Conservation (phyloP, 30 jellyfish, hydroid and myxozoan species). For the Hydractinia symbiolongicarpus region DNA sequence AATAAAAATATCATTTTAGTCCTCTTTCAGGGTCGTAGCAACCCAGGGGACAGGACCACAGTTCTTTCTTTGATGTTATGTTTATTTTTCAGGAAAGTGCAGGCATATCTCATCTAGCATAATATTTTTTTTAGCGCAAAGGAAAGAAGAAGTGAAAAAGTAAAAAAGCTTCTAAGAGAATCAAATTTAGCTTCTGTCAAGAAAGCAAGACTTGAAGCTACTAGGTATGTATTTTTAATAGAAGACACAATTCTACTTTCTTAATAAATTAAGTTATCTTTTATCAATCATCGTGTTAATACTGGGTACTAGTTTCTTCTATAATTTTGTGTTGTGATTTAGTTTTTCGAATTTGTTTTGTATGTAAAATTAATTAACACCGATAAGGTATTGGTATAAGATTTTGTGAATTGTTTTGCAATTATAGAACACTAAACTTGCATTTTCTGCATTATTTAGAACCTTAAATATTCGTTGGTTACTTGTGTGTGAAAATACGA, state of each 20-base stretch:
- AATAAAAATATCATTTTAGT: no score
- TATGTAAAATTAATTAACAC: no score
- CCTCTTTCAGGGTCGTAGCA: no score
- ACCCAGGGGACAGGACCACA: no score
- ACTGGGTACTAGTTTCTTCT: no score
- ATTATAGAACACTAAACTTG: constrained; percentile 7
- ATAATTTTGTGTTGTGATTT: no score
- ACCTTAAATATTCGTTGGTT: constrained; percentile 10
- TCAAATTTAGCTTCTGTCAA: neutral
- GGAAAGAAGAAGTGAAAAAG: neutral
- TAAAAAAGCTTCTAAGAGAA: neutral
- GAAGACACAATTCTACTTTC: neutral
- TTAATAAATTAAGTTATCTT: neutral
- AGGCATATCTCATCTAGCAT: no score
- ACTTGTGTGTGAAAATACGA: neutral
- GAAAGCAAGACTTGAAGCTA: constrained; percentile 9
- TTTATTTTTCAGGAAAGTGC: no score
- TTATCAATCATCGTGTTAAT: no score
- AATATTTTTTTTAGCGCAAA: neutral
- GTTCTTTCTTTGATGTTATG: no score
- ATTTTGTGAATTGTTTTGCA: neutral
- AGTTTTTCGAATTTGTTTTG: no score
- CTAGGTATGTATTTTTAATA: neutral
- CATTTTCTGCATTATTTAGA: neutral
- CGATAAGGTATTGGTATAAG: no score